phyloP scores from a whole-genome alignment of 1,140 invertebrate genomes.

The Carposina sasakii region DNA sequence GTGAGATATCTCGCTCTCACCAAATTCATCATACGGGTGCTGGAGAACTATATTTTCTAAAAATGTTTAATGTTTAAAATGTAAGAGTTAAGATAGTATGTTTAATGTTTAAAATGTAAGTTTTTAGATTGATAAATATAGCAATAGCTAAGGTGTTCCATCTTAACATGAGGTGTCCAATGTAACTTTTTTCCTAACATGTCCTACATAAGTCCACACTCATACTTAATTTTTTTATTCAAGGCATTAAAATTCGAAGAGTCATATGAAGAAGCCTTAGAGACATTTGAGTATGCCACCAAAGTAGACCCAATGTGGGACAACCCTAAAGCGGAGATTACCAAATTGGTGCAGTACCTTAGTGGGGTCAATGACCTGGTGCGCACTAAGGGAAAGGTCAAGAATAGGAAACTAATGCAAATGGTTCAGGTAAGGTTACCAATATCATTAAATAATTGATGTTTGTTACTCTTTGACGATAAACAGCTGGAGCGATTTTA shows the following conservation, averaged over 20 bases:
- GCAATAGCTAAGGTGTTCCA: no score
- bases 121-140: no score
- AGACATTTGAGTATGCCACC: slow-evolving; percentile 78
- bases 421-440: slow-evolving; percentile 72
- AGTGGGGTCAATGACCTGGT: slow-evolving; percentile 77
- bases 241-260: slow-evolving; percentile 89
- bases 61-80: no score
- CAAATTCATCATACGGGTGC: no score
- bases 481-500: not conserved
- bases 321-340: slow-evolving; percentile 75
- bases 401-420: slow-evolving; percentile 78
- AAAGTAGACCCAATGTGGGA: slow-evolving; percentile 84
- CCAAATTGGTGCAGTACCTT: slow-evolving; percentile 80
- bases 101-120: no score
- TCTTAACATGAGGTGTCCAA: no score
- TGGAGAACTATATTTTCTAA: no score
- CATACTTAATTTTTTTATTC: no score
- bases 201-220: no score
- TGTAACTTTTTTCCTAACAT: no score
- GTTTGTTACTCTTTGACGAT: not conserved
- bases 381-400: slow-evolving; percentile 82
- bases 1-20: no score
- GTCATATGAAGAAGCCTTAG: slow-evolving; percentile 80
- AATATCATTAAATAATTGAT: not conserved
- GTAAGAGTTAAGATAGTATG: no score